Evolutionary conservation across 1,140 invertebrate species (phyloP).

Genomic region (Telenomus remus): DNA sequence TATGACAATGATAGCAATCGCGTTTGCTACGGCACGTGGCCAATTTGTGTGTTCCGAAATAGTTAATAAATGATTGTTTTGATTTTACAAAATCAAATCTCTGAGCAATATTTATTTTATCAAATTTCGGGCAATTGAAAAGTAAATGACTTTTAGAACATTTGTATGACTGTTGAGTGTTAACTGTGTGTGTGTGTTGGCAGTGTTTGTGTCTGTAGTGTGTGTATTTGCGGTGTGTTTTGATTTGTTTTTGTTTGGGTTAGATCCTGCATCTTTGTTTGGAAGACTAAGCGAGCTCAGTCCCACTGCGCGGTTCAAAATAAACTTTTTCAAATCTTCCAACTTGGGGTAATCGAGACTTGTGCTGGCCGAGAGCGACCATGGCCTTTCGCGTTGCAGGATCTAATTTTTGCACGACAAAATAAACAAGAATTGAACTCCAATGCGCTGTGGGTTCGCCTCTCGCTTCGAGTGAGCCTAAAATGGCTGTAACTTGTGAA

Average conservation of each 20-base stretch:
- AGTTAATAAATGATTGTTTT: slow-evolving; percentile 9
- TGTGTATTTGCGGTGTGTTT: no score
- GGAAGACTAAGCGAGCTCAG: background rate
- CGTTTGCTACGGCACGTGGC: background rate
- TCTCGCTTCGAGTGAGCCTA: slow-evolving; percentile 2
- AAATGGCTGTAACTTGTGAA: background rate
- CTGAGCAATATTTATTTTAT: background rate
- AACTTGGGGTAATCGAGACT: background rate
- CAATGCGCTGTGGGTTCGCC: slow-evolving; percentile 6
- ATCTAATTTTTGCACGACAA: slow-evolving; percentile 14
- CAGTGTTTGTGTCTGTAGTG: no score
- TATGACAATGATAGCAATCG: background rate
- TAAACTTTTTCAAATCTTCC: slow-evolving; percentile 4
- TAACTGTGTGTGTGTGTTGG: no score
- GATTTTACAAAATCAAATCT: background rate
- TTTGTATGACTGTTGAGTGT: no score
- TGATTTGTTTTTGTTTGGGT: no score
- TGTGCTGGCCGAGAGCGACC: background rate
- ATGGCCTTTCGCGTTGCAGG: slow-evolving; percentile 1
- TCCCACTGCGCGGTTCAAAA: slow-evolving; percentile 4
- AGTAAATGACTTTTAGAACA: background rate
- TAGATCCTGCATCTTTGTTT: background rate
- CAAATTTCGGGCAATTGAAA: background rate
- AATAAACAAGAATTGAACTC: slow-evolving; percentile 18
- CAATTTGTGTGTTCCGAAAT: background rate